Base-by-base conservation (phyloP, 2,888 invertebrate species). In the Camptogramma bilineatum region DNA sequence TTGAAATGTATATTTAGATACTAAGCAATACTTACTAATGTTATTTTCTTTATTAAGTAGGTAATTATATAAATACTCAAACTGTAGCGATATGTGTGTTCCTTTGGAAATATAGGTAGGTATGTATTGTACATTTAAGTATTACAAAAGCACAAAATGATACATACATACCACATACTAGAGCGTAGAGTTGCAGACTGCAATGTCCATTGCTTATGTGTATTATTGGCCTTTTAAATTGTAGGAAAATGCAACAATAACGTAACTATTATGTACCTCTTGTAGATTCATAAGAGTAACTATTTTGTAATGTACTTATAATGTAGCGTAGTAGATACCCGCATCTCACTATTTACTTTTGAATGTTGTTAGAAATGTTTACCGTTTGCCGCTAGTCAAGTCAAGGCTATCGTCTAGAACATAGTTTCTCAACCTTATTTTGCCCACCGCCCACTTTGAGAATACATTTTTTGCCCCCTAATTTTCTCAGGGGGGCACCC, bases 11-110 rank as follows among this genome's bases (percentile, higher is more conserved):
- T 73, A 68, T 62, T 74, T 74, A 74, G 57, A 47, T 24, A 47
- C 66, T 78, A 75, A 78, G 77, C 76, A 74, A 78, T 78, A 77
- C 74, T 63, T 78, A n/a, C n/a, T n/a, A 77, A 75, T 62, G 58
- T 60, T 68, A 58, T 47, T 59, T 53, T 55, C 28, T 34, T 47
- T 8, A 46, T 9, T 47, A 16, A 39, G 34, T 39, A 39, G 34
- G 34, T 57, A 57, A 39, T 50, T 53, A 18, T 55, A 46, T 34
- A 46, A 39, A 13, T 39, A 39, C 13, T 39, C 34, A 56, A 53
- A 34, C 59, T 28, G 67, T 69, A 69, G 67, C 53, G 61, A 62
- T 64, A 62, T 51, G 60, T 63, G 69, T 68, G 70, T 66, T 34
- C 53, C 50, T 44, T 55, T 13, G 16, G 47, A n/a, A 31, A 55